A percentile compares a stretch with the other conserved stretches of the same genome.
These are phyloP conservation scores for Hemaris fuciformis DNA, from an alignment of 2,888 invertebrate genomes.

Conservation along the genomic window DNA sequence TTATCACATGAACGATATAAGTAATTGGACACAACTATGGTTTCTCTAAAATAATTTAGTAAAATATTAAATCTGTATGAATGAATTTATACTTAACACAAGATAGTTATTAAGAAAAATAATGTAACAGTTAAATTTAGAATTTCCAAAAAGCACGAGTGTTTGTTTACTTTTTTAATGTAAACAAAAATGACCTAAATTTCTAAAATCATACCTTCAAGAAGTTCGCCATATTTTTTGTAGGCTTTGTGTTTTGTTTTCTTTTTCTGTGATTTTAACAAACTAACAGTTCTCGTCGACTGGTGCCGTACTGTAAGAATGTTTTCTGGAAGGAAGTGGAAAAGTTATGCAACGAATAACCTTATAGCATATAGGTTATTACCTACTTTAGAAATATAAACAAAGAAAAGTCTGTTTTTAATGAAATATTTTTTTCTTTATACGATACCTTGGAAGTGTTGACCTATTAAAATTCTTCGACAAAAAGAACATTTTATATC, in stretches of 20 bases:
- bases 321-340: slow-evolving; percentile 55
- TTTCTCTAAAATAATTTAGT: too few species aligned
- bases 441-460: slow-evolving; percentile 55
- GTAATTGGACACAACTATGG: too few species aligned
- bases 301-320: slow-evolving; percentile 56
- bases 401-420: not conserved
- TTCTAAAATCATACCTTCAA: slow-evolving; percentile 80
- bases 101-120: not conserved
- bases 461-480: slow-evolving; percentile 59
- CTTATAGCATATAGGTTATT: slow-evolving; percentile 21
- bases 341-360: slow-evolving; percentile 69
- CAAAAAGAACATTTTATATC: slow-evolving; percentile 75
- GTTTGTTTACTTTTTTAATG: slow-evolving; percentile 29
- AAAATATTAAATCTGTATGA: too few species aligned
- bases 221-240: slow-evolving; percentile 84
- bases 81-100: not conserved
- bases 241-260: slow-evolving; percentile 69
- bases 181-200: not conserved
- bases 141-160: too few species aligned
- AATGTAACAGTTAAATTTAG: too few species aligned
- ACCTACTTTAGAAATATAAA: not conserved
- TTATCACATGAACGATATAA: too few species aligned
- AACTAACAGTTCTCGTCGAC: slow-evolving; percentile 69
- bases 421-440: not conserved
- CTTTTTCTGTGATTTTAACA: slow-evolving; percentile 59